These are phyloP conservation scores for Corvus cornix DNA, from an alignment of 2,113 vertebrate genomes.

Conservation along the genomic window DNA sequence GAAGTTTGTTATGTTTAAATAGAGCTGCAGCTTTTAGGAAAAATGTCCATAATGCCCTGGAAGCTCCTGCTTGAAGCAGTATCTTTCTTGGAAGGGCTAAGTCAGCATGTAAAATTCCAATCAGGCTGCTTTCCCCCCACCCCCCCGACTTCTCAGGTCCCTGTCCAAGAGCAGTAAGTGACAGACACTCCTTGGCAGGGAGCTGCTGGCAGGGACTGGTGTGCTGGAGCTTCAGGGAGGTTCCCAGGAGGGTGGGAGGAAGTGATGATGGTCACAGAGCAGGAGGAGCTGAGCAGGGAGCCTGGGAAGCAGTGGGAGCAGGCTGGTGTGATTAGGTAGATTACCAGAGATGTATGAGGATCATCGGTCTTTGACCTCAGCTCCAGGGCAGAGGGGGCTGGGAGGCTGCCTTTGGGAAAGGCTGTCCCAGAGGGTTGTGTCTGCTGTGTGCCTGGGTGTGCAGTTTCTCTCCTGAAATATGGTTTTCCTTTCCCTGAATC, in stretches of 20 bases:
- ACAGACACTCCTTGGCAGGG: background rate
- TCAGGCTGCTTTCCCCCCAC: accelerated
- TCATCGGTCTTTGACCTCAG: slow-evolving; percentile 4
- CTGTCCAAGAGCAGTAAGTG: background rate
- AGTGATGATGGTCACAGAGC: background rate
- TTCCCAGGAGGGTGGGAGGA: background rate
- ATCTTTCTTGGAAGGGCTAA: background rate
- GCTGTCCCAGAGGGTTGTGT: background rate
- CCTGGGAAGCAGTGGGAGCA: background rate
- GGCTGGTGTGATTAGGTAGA: background rate
- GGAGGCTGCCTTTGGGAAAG: background rate
- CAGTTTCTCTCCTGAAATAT: background rate
- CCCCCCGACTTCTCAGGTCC: background rate
- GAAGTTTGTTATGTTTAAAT: background rate
- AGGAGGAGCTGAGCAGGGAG: background rate
- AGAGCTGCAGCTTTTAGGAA: background rate
- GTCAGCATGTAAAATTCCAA: background rate
- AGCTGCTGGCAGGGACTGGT: background rate
- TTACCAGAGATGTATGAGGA: background rate
- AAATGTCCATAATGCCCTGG: background rate
- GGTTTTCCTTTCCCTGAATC: background rate
- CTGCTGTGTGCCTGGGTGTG: background rate
- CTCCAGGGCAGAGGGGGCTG: background rate
- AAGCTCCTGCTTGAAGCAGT: background rate
- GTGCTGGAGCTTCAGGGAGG: background rate